These are phyloP conservation scores for Stegodyphus mimosarum DNA, from an alignment of 1,140 invertebrate genomes.

Conservation along the genomic window DNA sequence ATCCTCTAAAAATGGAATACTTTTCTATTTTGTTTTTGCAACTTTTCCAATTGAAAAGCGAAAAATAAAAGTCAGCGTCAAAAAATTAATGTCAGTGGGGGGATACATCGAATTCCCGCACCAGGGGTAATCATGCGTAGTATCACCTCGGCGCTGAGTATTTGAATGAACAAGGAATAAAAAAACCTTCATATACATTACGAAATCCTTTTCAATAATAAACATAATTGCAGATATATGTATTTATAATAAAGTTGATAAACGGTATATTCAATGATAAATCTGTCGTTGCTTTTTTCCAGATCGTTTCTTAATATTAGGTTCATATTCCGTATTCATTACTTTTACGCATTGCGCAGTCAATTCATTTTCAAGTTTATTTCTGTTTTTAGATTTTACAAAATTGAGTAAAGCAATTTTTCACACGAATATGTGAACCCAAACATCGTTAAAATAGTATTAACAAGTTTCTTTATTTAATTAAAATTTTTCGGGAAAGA, in stretches of 20 bases:
- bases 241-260: neutral
- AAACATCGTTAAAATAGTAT: neutral
- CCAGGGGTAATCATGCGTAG: too few relatives aligned
- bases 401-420: constrained; percentile 26
- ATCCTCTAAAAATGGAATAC: too few relatives aligned
- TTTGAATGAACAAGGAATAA: constrained; percentile 4
- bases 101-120: too few relatives aligned
- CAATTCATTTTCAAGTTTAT: constrained; percentile 13
- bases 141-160: neutral
- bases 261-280: neutral
- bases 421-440: neutral
- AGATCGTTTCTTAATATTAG: constrained; percentile 9
- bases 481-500: constrained; percentile 15
- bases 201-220: neutral
- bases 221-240: neutral
- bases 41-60: too few relatives aligned
- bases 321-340: constrained; percentile 32
- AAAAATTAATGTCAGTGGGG: too few relatives aligned
- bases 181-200: neutral
- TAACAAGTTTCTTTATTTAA: constrained; percentile 24
- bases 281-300: constrained; percentile 4
- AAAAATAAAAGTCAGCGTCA: too few relatives aligned
- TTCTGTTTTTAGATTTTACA: constrained; percentile 24
- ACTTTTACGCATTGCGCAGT: constrained; percentile 18
- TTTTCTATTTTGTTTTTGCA: too few relatives aligned